Evolutionary conservation across 1,140 invertebrate species (phyloP).

Genomic region (Ditylenchus dipsaci): DNA sequence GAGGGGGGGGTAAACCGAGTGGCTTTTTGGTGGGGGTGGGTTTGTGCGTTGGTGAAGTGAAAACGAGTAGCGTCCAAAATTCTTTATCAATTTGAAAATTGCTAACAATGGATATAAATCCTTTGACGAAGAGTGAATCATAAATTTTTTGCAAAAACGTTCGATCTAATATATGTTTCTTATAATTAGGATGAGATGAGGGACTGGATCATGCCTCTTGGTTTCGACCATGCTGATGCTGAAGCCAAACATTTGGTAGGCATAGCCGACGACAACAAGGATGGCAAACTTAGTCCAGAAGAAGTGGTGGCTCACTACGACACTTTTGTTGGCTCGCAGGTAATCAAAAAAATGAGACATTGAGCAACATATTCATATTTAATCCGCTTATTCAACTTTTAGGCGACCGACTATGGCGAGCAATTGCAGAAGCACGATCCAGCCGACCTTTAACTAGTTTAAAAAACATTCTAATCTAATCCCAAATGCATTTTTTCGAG

Average conservation of each 20-base stretch:
- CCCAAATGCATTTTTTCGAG: not conserved
- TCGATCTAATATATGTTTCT: too few species aligned
- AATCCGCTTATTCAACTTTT: constrained; percentile 68
- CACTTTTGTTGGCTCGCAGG: constrained; percentile 72
- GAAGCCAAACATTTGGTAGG: constrained; percentile 91
- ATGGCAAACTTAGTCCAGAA: constrained; percentile 80
- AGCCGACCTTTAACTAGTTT: constrained; percentile 48
- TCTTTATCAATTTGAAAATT: too few species aligned
- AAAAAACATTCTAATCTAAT: not conserved
- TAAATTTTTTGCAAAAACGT: too few species aligned
- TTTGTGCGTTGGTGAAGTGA: too few species aligned
- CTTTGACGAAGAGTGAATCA: too few species aligned
- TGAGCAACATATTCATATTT: not conserved
- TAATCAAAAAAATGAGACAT: not conserved
- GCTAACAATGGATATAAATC: too few species aligned
- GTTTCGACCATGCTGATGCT: constrained; percentile 91
- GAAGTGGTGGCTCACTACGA: constrained; percentile 94
- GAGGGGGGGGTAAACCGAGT: too few species aligned
- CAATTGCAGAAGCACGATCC: constrained; percentile 81
- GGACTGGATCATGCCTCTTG: constrained; percentile 88
- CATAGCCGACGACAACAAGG: constrained; percentile 82
- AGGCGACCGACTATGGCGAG: constrained; percentile 96
- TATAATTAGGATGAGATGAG: constrained; percentile 74
- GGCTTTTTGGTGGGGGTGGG: too few species aligned
- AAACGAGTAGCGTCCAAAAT: too few species aligned